Evolutionary conservation across 2,888 invertebrate genomes (phyloP), one percentile per base, ranked within the genome.

Genomic region (Platycheirus albimanus): DNA sequence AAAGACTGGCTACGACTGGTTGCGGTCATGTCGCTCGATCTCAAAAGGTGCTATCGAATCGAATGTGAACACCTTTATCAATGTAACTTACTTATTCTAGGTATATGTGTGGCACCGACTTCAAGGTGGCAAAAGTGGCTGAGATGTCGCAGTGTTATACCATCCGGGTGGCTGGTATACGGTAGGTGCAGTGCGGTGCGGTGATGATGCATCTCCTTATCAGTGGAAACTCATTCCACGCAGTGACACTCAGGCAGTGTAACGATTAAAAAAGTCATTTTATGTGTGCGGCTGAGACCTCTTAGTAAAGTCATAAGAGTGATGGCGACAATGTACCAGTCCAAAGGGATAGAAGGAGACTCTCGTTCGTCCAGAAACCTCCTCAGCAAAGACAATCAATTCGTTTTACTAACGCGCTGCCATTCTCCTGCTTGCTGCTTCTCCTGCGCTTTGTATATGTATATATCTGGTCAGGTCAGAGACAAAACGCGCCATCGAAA

Each of bases 21-120:
- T 78, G 83, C 83, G 83, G 83, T 78, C 78, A 75, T 84, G 78
- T 78, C 75, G 84, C 75, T 79, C 84, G 75, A 78, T 78, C 84
- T 84, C 84, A 84, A 84, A 83, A 84, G 84, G 84, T 84, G 84
- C 84, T 84, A 84, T 84, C 84, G 84, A 79, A 84, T 79, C 79
- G 84, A 84, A 84, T 84, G 84, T 84, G 84, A 84, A 84, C 84
- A 84, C 84, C 84, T 84, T 84, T 84, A 84, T 84, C 84, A 84
- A 75, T 84, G 84, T 84, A 79, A 84, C 84, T 84, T 79, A 84
- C 84, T 84, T 84, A 84, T 84, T 84, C 75, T 28, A 3, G 17
- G 6, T 52, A 30, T 51, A 30, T 63, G 66, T 66, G 33, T 47
- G 24, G 43, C 80, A 41, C 36, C 17, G 45, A 30, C 84, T 84